phyloP scores from a whole-genome alignment of 2,113 vertebrate species.

The Hydrochoerus hydrochaeris region DNA sequence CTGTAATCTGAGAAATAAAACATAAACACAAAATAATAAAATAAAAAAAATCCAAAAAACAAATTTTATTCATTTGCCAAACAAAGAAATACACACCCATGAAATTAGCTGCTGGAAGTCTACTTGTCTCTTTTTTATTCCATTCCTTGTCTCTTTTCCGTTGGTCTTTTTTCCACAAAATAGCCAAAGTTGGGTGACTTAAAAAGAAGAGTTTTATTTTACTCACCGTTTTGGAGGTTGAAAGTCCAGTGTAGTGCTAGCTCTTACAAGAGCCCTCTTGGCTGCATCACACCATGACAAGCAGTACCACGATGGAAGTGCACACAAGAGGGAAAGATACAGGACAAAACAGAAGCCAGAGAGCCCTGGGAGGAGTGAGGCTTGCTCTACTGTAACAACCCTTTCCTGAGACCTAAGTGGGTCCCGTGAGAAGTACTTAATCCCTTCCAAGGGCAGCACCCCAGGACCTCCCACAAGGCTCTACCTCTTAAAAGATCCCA shows the following conservation, averaged over 20 bases:
- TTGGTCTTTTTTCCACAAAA: not conserved
- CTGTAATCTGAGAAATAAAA: constrained; percentile 44
- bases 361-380: not conserved
- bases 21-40: not conserved
- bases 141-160: not conserved
- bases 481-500: not conserved
- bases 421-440: not conserved
- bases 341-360: not conserved
- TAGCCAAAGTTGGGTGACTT: not conserved
- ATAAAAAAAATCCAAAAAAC: constrained; percentile 33
- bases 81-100: not conserved
- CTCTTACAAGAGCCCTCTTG: not conserved
- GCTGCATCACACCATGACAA: not conserved
- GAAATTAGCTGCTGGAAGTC: not conserved
- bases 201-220: not conserved
- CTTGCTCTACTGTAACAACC: not conserved
- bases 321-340: not conserved
- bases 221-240: not conserved
- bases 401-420: not conserved
- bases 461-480: not conserved
- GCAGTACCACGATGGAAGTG: not conserved
- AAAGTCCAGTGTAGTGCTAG: not conserved
- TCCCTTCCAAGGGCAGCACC: not conserved
- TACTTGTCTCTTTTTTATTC: not conserved
- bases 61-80: not conserved